phyloP scores from a whole-genome alignment of 2,888 invertebrate genomes.

The Phrixothrix hirtus region DNA sequence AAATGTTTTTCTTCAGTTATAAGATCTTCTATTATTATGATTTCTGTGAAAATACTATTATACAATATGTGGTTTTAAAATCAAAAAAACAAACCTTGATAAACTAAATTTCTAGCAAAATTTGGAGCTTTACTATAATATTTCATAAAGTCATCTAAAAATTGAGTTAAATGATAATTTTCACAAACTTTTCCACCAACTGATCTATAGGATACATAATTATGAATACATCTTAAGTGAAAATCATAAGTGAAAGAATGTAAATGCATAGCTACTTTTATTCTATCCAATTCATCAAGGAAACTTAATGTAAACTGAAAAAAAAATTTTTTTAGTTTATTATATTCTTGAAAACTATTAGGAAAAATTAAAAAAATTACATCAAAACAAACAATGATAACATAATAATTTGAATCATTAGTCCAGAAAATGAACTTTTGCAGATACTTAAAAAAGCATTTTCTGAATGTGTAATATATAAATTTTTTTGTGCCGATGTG shows the following conservation, averaged over 20 bases:
- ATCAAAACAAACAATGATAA: background rate
- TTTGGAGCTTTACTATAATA: conserved; percentile 78
- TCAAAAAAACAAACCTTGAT: conserved; percentile 60
- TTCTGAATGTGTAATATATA: too few species aligned
- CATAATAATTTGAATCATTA: background rate
- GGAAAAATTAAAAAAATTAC: too few species aligned
- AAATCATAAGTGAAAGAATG: conserved; percentile 80
- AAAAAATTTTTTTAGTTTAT: conserved; percentile 6
- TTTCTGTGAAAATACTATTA: conserved; percentile 53
- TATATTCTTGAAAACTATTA: background rate
- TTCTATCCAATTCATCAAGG: conserved; percentile 69
- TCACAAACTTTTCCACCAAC: conserved; percentile 54
- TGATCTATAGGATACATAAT: conserved; percentile 64
- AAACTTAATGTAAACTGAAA: conserved; percentile 65
- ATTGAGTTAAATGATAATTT: conserved; percentile 72
- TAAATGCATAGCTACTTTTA: conserved; percentile 72
- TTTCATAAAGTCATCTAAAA: conserved; percentile 75
- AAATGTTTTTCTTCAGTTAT: conserved; percentile 67
- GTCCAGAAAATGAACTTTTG: too few species aligned
- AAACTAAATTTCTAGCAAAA: conserved; percentile 72
- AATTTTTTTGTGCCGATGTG: too few species aligned
- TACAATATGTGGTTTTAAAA: conserved; percentile 56
- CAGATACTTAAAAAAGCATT: too few species aligned
- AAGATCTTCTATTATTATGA: conserved; percentile 62
- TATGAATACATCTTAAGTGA: conserved; percentile 69